phyloP scores from a whole-genome alignment of 2,797 vertebrate genomes.

The Periophthalmus magnuspinnatus region DNA sequence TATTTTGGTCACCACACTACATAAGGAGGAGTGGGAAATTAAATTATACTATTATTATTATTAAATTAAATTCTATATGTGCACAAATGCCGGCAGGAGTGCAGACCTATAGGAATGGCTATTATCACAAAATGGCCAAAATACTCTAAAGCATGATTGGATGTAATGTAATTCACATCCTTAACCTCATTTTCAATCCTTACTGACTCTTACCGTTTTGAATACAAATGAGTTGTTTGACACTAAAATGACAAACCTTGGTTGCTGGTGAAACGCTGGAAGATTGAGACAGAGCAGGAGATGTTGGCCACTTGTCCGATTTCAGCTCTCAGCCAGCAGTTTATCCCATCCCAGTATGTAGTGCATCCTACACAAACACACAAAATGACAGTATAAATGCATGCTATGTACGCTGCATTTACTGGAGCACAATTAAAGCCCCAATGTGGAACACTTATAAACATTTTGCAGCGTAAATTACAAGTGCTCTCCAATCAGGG shows the following conservation, averaged over 20 bases:
- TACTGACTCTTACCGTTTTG: background rate
- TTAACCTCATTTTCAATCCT: too few species aligned
- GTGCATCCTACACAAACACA: conserved; percentile 71
- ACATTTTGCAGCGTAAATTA: too few species aligned
- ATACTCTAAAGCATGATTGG: too few species aligned
- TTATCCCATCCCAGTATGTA: conserved; percentile 84
- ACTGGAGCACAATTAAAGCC: too few species aligned
- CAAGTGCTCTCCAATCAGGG: too few species aligned
- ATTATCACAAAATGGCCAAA: background rate
- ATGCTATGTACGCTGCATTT: too few species aligned
- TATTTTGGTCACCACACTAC: background rate
- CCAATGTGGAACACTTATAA: too few species aligned
- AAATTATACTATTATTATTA: background rate
- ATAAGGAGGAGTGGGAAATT: background rate
- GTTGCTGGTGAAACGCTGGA: conserved; percentile 82
- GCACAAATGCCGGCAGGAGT: background rate
- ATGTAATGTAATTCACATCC: too few species aligned
- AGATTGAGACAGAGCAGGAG: conserved; percentile 78
- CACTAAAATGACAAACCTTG: conserved; percentile 68
- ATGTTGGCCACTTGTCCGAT: conserved; percentile 81
- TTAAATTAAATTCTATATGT: too few species aligned
- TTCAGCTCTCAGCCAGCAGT: conserved; percentile 81
- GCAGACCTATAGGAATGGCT: background rate
- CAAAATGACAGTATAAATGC: background rate
- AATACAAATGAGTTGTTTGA: too few species aligned